These are phyloP conservation scores for Argyra leucocephala DNA, from an alignment of 2,888 invertebrate species.

Conservation along the genomic window DNA sequence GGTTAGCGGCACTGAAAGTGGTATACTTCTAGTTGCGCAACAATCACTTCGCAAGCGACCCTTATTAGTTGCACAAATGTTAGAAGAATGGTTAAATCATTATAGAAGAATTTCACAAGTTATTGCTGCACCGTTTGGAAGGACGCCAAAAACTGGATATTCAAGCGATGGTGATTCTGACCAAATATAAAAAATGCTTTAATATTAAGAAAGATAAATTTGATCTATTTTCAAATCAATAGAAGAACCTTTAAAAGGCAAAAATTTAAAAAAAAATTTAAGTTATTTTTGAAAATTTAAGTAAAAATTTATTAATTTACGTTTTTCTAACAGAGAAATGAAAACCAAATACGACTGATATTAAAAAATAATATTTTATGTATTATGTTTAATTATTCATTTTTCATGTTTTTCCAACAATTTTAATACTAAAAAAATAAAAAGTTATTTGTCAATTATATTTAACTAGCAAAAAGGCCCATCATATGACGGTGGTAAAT, in stretches of 20 bases:
- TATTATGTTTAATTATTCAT: background rate
- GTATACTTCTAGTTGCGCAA: constrained; percentile 76
- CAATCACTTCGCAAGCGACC: constrained; percentile 80
- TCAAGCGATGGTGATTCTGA: constrained; percentile 85
- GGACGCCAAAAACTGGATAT: constrained; percentile 42
- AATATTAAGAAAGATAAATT: background rate
- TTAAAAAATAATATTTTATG: background rate
- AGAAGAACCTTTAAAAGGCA: background rate
- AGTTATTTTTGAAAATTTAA: background rate
- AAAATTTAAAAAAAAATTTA: background rate
- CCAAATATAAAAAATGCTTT: constrained; percentile 59
- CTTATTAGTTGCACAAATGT: constrained; percentile 77
- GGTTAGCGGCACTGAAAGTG: constrained; percentile 79
- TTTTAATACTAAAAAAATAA: background rate
- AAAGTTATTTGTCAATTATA: background rate
- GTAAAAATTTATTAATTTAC: background rate
- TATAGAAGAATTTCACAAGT: constrained; percentile 76
- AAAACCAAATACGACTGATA: background rate
- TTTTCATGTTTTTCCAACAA: background rate
- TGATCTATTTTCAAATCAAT: background rate
- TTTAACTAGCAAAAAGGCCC: too few relatives aligned
- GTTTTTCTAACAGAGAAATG: background rate
- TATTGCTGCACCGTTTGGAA: constrained; percentile 58
- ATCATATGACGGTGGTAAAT: too few relatives aligned
- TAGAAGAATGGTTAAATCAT: constrained; percentile 93